Evolutionary conservation across 2,797 vertebrate species (phyloP), one percentile per base, ranked within the genome.

Genomic region (Mus minutoides): DNA sequence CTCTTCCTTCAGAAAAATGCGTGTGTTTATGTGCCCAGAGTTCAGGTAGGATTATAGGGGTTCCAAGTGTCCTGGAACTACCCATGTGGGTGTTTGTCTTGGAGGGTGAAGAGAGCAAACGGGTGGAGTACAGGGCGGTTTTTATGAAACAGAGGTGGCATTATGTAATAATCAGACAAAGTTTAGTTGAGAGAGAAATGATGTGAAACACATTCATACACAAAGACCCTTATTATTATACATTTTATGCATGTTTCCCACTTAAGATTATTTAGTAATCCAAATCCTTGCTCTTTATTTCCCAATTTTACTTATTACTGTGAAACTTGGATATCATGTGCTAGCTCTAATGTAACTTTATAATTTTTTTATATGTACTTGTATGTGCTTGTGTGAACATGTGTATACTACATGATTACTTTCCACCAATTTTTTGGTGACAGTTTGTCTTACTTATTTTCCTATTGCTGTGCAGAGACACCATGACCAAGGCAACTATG

Each of bases 171-270:
- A 71, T 56, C 52, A 92, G 73, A 8, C 34, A 88, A 90, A 86
- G 64, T 49, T 71, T 83, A 79, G n/a, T 49, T 73, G 58, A 46
- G 60, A 94, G 67, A 54, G 88, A 96, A 96, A 85, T 91, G 8
- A 37, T 62, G 14, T 54, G n/a, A 82, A 94, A 71, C 12, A n/a
- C 24, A 64, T 77, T 91, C 2, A n/a, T 58, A 54, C 13, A 75
- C 12, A 62, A 75, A 96, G 69, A 82, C 11, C 85, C 8, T 10
- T 29, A 16, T 80, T 88, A 77, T 26, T 60, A 56, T 69, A 37
- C 31, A n/a, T 73, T 90, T 91, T n/a, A 88, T 92, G 43, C 31
- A n/a, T 0, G 4, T 60, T 91, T 94, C 75, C 31, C 31, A 31
- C 26, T 67, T 34, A 64, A 1, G 24, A 49, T 67, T 76, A 93